These are phyloP conservation scores for Steromphala cineraria DNA, from an alignment of 2,888 invertebrate genomes.

Conservation along the genomic window DNA sequence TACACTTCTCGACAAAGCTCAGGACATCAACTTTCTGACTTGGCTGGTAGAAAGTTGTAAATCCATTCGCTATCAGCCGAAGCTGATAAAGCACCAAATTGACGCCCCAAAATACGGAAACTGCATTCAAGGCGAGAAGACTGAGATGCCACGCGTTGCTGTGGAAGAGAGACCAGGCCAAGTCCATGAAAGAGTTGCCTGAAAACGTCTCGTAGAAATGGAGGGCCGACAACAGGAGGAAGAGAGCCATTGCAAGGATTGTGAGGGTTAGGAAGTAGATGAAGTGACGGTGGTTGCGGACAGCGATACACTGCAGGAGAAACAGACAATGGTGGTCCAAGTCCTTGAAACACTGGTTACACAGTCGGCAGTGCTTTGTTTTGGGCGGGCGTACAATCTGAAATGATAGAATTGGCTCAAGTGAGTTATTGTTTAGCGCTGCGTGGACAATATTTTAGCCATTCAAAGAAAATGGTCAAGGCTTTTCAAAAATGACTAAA, in stretches of 20 bases:
- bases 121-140: conserved; percentile 58
- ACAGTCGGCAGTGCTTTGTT: conserved; percentile 73
- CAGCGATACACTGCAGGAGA: conserved; percentile 70
- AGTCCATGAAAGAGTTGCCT: conserved; percentile 21
- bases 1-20: conserved; percentile 51
- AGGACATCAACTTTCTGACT: conserved; percentile 38
- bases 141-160: conserved; percentile 61
- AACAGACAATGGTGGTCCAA: conserved; percentile 75
- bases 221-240: conserved; percentile 42
- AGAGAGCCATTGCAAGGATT: conserved; percentile 59
- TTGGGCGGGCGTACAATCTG: conserved; percentile 57
- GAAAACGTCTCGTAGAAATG: conserved; percentile 40
- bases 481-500: too few relatives aligned
- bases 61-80: conserved; percentile 59
- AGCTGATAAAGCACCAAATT: conserved; percentile 64
- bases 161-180: conserved; percentile 45
- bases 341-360: conserved; percentile 66
- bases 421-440: too few relatives aligned
- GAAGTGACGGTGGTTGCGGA: conserved; percentile 69
- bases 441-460: too few relatives aligned
- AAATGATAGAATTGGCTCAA: too few relatives aligned
- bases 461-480: too few relatives aligned
- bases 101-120: conserved; percentile 64
- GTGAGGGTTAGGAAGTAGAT: conserved; percentile 62
- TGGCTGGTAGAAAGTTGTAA: conserved; percentile 60